Percentiles rank a stretch among this genome's conserved stretches.
Evolutionary conservation across 2,113 vertebrate species (phyloP).

Genomic region (Redunca redunca): DNA sequence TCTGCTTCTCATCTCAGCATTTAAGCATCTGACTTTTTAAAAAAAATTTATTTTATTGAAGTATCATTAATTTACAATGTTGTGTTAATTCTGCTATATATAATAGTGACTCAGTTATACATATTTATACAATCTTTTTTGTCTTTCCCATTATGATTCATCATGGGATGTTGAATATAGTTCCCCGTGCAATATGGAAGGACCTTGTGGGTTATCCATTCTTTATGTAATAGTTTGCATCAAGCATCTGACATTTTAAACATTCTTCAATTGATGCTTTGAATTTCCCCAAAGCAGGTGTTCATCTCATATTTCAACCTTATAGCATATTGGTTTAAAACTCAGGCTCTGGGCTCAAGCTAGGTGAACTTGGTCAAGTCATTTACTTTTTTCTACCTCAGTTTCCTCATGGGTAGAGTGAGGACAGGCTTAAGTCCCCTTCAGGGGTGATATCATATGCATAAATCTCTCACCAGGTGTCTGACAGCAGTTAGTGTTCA

Average conservation of each 20-base stretch:
- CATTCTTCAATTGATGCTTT: background rate
- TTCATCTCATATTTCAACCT: background rate
- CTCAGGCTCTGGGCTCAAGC: background rate
- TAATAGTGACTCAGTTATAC: background rate
- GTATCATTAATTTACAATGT: background rate
- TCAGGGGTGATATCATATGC: background rate
- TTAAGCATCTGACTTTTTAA: background rate
- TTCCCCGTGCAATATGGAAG: background rate
- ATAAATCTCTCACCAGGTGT: background rate
- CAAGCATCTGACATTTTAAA: background rate
- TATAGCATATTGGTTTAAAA: background rate
- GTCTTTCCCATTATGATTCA: background rate
- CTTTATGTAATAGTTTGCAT: background rate
- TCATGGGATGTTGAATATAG: background rate
- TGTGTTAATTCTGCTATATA: background rate
- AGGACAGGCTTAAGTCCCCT: background rate
- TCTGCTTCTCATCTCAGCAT: background rate
- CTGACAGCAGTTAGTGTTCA: background rate
- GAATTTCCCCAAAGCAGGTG: no score
- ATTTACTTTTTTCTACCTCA: background rate
- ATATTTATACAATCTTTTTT: background rate
- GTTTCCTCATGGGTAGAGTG: background rate
- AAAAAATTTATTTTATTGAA: background rate
- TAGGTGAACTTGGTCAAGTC: background rate
- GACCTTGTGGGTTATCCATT: background rate